These are phyloP conservation scores for Melanophora roralis DNA, from an alignment of 2,888 invertebrate species.

Conservation along the genomic window DNA sequence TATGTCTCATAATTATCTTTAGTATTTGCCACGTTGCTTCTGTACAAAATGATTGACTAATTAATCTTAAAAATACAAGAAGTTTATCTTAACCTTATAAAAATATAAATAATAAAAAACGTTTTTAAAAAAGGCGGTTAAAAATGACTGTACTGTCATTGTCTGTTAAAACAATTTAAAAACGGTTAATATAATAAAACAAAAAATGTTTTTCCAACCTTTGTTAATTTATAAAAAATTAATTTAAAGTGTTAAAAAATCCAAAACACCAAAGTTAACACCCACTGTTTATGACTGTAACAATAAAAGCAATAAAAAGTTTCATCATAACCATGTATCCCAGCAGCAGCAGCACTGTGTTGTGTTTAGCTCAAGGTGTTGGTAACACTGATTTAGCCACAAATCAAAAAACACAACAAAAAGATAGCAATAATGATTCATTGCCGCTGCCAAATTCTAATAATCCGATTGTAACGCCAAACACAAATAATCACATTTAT, in stretches of 20 bases:
- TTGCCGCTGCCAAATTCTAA: not conserved
- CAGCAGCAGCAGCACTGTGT: conserved; percentile 34
- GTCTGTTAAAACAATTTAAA: not conserved
- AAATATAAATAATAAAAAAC: no score
- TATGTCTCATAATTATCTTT: not conserved
- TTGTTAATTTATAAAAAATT: not conserved
- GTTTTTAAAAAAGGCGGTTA: not conserved
- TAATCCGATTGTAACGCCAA: not conserved
- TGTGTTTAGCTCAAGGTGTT: conserved; percentile 51
- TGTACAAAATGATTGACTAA: not conserved
- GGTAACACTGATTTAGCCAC: conserved; percentile 16
- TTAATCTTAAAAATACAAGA: no score
- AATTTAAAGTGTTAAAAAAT: not conserved
- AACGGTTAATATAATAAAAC: not conserved
- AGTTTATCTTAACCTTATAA: no score
- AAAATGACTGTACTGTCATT: not conserved
- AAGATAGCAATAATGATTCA: not conserved
- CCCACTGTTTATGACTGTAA: not conserved
- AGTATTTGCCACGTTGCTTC: not conserved
- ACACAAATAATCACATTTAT: conserved; percentile 10
- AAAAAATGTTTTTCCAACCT: conserved; percentile 3
- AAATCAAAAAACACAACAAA: not conserved
- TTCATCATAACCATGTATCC: conserved; percentile 24
- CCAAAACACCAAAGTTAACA: not conserved
- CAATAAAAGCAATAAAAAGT: not conserved